These are phyloP conservation scores for Hiodon alosoides DNA, from an alignment of 2,113 vertebrate species.

Conservation along the genomic window DNA sequence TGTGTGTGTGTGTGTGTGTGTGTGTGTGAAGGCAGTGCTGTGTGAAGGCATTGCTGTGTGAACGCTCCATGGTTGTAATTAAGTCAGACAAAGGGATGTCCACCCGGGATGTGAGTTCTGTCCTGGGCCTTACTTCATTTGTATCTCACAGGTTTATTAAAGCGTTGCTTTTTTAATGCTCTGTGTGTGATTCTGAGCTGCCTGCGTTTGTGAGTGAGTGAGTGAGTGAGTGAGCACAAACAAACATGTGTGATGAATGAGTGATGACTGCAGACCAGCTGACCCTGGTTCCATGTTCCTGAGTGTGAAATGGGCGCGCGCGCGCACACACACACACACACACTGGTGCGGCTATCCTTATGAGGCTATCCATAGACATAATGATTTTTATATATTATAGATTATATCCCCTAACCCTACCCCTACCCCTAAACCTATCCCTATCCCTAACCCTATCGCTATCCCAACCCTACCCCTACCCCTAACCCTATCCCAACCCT, in stretches of 20 bases:
- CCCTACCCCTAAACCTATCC: too few species aligned
- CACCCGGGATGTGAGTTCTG: not conserved
- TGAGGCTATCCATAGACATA: too few species aligned
- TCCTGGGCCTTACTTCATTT: not conserved
- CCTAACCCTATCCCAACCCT: too few species aligned
- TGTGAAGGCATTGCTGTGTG: not conserved
- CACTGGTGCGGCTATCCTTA: too few species aligned
- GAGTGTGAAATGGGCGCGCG: not conserved
- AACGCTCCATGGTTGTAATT: not conserved
- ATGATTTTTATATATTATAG: too few species aligned
- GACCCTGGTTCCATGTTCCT: not conserved
- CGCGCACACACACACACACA: not conserved
- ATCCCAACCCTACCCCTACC: too few species aligned
- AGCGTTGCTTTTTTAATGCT: not conserved
- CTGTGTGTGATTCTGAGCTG: not conserved
- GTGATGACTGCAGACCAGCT: not conserved
- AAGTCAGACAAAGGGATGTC: not conserved
- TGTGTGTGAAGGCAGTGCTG: not conserved
- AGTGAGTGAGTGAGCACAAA: not conserved
- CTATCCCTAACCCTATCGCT: too few species aligned
- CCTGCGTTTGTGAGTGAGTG: slow-evolving; percentile 1
- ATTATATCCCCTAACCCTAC: too few species aligned
- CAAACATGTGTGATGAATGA: not conserved
- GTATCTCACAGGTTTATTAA: not conserved
- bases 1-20: not conserved